Base-by-base conservation (phyloP, 1,140 invertebrate genomes). In the Drosophila carrolli region DNA sequence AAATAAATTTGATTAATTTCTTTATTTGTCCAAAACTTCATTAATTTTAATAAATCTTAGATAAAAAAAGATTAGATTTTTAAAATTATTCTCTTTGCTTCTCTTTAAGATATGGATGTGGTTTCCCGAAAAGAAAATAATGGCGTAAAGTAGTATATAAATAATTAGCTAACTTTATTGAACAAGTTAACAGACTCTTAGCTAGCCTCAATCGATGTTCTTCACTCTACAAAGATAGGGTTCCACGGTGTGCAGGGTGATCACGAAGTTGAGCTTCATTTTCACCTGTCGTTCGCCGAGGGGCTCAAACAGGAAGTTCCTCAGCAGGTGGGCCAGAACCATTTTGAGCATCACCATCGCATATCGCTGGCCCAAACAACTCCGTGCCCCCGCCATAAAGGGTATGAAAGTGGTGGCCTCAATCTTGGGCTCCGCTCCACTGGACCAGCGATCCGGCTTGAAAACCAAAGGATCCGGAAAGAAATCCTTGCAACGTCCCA, bases 381-480 rank as follows among this genome's bases (percentile, higher is more conserved):
- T 96, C 65, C 95, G 93, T 0, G 93, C 93, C 4, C 95, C 95
- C 23, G 94, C 94, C 81, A 95, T 95, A 66, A 96, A 96, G 16
- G 95, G 95, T 32, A 96, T 91, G 75, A 94, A 96, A 0, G 93
- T 93, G 77, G 93, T 94, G 5, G 94, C 93, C 60, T 94, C 93
- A 23, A 94, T 91, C 48, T 82, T 89, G 14, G 78, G 63, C 4
- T 81, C 48, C 54, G 93, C 59, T 37, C 79, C 68, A 16, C 68
- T 78, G 2, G 61, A 60, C 93, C 97, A 97, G 81, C 96, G 93
- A 19, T 97, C 96, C 0, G 97, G 97, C 86, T 95, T 93, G 77
- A 96, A 98, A 27, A 89, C 92, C 3, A 95, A 86, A 0, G 97
- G 96, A 73, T 97, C 94, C 7, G 96, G 94, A 90, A 95, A 97